Evolutionary conservation across 1,140 invertebrate genomes (phyloP).

Genomic region (Lepeophtheirus salmonis): DNA sequence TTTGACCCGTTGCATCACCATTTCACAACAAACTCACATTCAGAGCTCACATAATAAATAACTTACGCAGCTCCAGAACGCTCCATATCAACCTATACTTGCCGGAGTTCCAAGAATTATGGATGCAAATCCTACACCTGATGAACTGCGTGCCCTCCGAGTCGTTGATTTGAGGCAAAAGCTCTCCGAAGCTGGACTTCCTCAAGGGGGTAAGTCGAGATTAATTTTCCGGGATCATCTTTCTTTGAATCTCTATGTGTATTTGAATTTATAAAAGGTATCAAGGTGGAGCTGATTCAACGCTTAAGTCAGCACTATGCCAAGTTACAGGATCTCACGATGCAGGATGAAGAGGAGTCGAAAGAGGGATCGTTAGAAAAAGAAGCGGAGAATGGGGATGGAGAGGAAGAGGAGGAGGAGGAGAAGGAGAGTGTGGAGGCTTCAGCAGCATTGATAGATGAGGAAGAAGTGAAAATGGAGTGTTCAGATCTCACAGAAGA

Average conservation of each 20-base stretch:
- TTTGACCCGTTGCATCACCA: too few relatives aligned
- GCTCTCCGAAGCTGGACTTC: conserved; percentile 22
- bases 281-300: not conserved
- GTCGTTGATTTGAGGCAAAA: conserved; percentile 25
- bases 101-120: too few relatives aligned
- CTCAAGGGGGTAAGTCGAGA: conserved; percentile 22
- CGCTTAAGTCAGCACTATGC: not conserved
- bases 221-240: not conserved
- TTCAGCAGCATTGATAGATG: too few relatives aligned
- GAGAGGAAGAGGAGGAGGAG: not conserved
- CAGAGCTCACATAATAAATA: too few relatives aligned
- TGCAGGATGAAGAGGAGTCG: not conserved
- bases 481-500: too few relatives aligned
- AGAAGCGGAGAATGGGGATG: not conserved
- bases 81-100: too few relatives aligned
- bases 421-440: not conserved
- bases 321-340: not conserved
- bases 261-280: not conserved
- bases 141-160: conserved; percentile 23
- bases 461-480: too few relatives aligned
- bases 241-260: not conserved
- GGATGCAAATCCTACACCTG: too few relatives aligned
- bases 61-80: too few relatives aligned
- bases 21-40: too few relatives aligned
- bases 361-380: not conserved